Base-by-base conservation (phyloP, 2,888 invertebrate genomes). In the Tanytarsus gracilentus region DNA sequence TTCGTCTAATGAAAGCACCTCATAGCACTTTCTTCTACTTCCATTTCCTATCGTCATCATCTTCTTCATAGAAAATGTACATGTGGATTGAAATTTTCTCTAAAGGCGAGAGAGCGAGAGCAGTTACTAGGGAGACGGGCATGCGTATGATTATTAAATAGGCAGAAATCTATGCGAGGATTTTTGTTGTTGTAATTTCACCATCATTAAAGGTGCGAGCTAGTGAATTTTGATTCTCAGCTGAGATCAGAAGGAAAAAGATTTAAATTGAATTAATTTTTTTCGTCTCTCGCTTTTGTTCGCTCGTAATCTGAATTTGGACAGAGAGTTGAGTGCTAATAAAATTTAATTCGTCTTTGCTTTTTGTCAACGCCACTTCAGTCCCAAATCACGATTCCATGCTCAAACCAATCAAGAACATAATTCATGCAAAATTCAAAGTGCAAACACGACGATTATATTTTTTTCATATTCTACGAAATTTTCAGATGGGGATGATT, bases 121-220 rank as follows among this genome's bases (percentile, higher is more conserved):
- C 29, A 39, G 56, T 56, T 56, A 56, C 56, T 56, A 56, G 44
- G 56, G 56, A 23, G 56, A 56, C 56, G 56, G 39, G 56, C 56
- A 56, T 56, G 56, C 56, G 56, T 40, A 40, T 40, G 16, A 40
- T 40, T 40, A 40, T 40, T 40, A 16, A 40, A 40, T 40, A 40
- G 40, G 21, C 9, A 40, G 21, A 21, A 40, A 40, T 40, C 9
- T 40, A 40, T 18, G 40, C n/a, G 21, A 18, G 16, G 18, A 18
- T 36, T 36, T 36, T 11, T 36, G 4, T 36, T 7, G 9, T 36
- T 36, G 4, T 36, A n/a, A n/a, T n/a, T n/a, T n/a, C n/a, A n/a
- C n/a, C n/a, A n/a, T n/a, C n/a, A n/a, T n/a, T n/a, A n/a, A n/a
- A n/a, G n/a, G n/a, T n/a, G n/a, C n/a, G n/a, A n/a, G n/a, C n/a